Percentiles rank a stretch among this genome's conserved stretches.
Conservation (phyloP, 2,797 vertebrate genomes). For the Furcifer pardalis region DNA sequence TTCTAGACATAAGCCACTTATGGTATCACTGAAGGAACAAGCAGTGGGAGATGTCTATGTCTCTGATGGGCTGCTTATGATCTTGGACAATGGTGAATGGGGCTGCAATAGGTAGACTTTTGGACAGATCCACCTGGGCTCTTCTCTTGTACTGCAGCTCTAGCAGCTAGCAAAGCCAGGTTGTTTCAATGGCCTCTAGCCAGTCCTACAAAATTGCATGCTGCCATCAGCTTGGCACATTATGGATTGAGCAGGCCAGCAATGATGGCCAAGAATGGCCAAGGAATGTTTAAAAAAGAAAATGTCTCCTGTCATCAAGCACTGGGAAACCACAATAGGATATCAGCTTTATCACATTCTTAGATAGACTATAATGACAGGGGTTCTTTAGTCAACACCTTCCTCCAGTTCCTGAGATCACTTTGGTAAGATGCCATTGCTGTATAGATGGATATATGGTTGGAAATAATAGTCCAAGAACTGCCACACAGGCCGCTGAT, state of each 20-base stretch:
- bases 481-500: slow-evolving; percentile 1
- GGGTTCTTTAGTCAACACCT: neutral
- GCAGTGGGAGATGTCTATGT: neutral
- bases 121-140: neutral
- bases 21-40: neutral
- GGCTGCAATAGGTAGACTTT: neutral
- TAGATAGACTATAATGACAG: neutral
- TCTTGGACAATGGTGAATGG: neutral
- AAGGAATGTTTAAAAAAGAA: fast-evolving
- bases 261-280: neutral
- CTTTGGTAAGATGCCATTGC: slow-evolving; percentile 26
- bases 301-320: neutral
- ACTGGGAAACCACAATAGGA: neutral
- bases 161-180: neutral
- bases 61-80: neutral
- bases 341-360: slow-evolving; percentile 15
- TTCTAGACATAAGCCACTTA: too few species aligned
- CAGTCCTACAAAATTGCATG: neutral
- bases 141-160: neutral
- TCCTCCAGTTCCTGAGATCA: neutral
- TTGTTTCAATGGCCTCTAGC: neutral
- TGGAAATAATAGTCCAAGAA: slow-evolving; percentile 23
- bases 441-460: slow-evolving; percentile 11
- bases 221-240: neutral
- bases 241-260: neutral